Conservation (phyloP, 2,113 vertebrate species). For the Butorides virescens region DNA sequence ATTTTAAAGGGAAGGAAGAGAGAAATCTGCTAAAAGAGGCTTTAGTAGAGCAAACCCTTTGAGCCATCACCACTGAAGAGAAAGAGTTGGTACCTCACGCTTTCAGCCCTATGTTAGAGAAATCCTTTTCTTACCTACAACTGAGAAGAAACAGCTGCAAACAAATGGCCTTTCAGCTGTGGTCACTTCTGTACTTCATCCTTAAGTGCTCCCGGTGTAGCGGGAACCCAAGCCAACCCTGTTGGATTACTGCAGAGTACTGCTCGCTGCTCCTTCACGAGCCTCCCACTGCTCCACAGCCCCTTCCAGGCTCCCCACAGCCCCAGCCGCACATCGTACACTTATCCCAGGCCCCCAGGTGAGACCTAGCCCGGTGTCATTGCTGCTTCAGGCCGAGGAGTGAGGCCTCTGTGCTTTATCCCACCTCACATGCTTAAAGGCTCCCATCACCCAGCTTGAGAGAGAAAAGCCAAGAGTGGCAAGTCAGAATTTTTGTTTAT, state of each 20-base stretch:
- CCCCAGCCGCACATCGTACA: neutral
- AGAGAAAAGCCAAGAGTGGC: neutral
- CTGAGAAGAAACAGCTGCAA: conserved; percentile 8
- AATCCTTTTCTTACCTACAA: conserved; percentile 4
- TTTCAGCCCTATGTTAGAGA: neutral
- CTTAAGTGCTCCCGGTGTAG: neutral
- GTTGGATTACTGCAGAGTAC: neutral
- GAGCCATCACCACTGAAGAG: neutral
- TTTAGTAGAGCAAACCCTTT: neutral
- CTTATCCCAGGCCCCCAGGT: neutral
- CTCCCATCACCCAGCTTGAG: neutral
- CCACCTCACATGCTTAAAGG: neutral
- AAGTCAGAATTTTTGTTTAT: neutral
- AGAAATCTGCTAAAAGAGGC: neutral
- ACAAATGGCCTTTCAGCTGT: neutral
- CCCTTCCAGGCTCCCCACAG: neutral
- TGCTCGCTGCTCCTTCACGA: neutral
- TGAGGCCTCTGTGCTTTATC: neutral
- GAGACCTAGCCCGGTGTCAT: neutral
- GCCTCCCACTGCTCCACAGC: neutral
- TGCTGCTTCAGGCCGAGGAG: neutral
- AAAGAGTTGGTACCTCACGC: neutral
- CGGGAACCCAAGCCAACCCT: neutral
- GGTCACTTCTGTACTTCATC: neutral
- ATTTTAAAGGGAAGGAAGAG: neutral